Evolutionary conservation across 2,888 invertebrate genomes (phyloP), one percentile per base, ranked within the genome.

Genomic region (Chelonus formosanus): DNA sequence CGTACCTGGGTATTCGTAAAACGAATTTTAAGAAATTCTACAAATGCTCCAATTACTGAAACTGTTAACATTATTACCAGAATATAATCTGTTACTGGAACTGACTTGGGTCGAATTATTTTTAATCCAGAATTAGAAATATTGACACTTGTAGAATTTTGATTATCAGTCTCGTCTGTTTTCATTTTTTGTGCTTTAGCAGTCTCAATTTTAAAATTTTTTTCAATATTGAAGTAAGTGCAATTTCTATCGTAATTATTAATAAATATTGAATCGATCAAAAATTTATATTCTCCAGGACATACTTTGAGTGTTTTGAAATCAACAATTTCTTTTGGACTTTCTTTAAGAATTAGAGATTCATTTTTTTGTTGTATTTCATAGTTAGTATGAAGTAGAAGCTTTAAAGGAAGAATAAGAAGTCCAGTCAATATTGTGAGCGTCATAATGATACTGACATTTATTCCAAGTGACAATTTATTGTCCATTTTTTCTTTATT

Each of bases 21-120:
- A 63, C 78, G 76, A 67, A 78, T 77, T 64, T 77, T 74, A 47
- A 81, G 67, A 52, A 80, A 78, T 73, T 82, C 82, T 65, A 81
- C 75, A 56, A 82, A 70, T 50, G 82, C 81, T 5, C 76, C 77
- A 36, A 82, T 74, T 44, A 78, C 75, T 31, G 80, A 80, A 43
- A 79, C 75, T 56, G 80, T 70, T 53, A 82, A 76, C 77, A 82
- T 79, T 70, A 76, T 73, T 43, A 78, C 80, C 8, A 82, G 75
- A 60, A 81, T 80, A 63, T 80, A 76, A 62, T 78, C 77, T 35
- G 80, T 78, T 40, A 80, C 74, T 36, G 75, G 75, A 55, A 77
- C 68, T 10, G 76, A 76, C 67, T 80, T 80, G 66, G 72, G 71
- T 69, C 73, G 70, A 48, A 70, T 71, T 8, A 64, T n/a, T 57